Conservation (phyloP, 2,888 invertebrate genomes). For the Dusona sp. region DNA sequence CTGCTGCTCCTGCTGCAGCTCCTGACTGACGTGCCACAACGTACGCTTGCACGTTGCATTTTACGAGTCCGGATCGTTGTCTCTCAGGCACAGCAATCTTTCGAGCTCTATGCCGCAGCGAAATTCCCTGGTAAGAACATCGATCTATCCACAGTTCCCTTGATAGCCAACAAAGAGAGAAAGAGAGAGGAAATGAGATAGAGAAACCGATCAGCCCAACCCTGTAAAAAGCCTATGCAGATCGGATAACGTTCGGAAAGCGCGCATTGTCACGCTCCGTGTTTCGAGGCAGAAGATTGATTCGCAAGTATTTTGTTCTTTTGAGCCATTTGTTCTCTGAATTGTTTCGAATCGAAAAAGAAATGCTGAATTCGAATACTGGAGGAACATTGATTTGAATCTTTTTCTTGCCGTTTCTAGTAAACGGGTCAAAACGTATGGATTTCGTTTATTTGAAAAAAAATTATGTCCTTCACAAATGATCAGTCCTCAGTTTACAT, state of each 20-base stretch:
- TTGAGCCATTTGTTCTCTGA: constrained; percentile 29
- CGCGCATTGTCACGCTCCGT: constrained; percentile 62
- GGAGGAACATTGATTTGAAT: not conserved
- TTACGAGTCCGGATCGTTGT: constrained; percentile 67
- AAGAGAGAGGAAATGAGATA: constrained; percentile 31
- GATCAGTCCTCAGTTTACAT: not conserved
- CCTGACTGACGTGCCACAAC: constrained; percentile 53
- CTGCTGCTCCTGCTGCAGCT: constrained; percentile 47
- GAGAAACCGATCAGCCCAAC: constrained; percentile 51
- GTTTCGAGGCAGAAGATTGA: constrained; percentile 60
- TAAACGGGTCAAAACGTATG: not conserved
- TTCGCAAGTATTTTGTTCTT: constrained; percentile 50
- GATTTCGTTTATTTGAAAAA: not conserved
- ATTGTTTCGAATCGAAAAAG: constrained; percentile 1
- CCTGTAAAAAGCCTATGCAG: constrained; percentile 63
- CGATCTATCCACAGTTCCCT: constrained; percentile 63
- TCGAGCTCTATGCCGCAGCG: constrained; percentile 48
- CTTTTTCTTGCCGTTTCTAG: not conserved
- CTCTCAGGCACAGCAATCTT: constrained; percentile 53
- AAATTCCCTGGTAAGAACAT: constrained; percentile 57
- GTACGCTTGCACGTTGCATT: constrained; percentile 56
- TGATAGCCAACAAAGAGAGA: constrained; percentile 48
- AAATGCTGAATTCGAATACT: not conserved
- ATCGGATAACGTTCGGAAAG: constrained; percentile 62
- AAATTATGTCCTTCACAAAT: not conserved